Evolutionary conservation across 2,113 vertebrate species (phyloP), one percentile per base, ranked within the genome.

Genomic region (Delphinus delphis): DNA sequence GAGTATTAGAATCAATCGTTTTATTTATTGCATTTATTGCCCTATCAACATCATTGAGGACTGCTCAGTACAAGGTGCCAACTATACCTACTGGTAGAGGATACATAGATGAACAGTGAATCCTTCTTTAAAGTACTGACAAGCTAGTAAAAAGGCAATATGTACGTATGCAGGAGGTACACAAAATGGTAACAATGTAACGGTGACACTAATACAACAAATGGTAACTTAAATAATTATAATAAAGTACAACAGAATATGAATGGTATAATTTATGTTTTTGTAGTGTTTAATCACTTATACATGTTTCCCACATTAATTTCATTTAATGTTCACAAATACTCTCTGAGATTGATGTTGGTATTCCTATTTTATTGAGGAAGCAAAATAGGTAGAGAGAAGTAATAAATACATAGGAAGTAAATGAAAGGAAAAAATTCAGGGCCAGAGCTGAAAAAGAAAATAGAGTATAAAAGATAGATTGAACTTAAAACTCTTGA

Each of bases 371-470:
- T 71, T 92, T 44, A 77, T 5, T 74, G 47, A 47, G 63, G 26
- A 79, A 93, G 21, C 23, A 68, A 76, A 96, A 74, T 26, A 58
- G 7, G 23, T 33, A 44, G 50, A 96, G 47, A 93, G 53, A 76
- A 5, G 14, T 55, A 87, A 85, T 23, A 62, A 10, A 80, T 28
- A 95, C 21, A 73, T 17, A 92, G 33, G 6, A 92, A 91, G 23
- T 36, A 88, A 77, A 81, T 83, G 3, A 97, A 91, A 83, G 9
- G 53, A 88, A 96, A 96, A 88, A 77, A 28, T 9, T 82, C 38
- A 62, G 50, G 53, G 26, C 28, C 6, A 62, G 38, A 20, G 18
- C 14, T 50, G 28, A 38, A 38, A 83, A 93, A 31, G 21, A 62
- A 96, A 93, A 77, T 20, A 60, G 38, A 12, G 23, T 50, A 1